Evolutionary conservation across 2,797 vertebrate species (phyloP).

Genomic region (Cuniculus paca): DNA sequence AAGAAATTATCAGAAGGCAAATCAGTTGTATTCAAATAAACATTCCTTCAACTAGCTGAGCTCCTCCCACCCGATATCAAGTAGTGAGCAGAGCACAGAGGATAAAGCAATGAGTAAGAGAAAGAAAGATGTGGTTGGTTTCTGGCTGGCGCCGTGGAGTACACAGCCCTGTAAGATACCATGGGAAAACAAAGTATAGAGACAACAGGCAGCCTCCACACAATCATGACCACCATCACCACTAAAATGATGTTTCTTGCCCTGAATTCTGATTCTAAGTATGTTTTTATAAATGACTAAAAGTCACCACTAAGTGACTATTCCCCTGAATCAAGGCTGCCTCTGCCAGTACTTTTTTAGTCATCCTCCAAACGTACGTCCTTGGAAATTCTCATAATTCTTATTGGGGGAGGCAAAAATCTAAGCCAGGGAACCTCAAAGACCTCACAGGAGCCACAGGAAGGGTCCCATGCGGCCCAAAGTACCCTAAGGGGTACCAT

Average conservation of each 20-base stretch:
- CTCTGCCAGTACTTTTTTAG: neutral
- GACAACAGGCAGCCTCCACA: neutral
- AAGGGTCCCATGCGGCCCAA: neutral
- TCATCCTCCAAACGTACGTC: neutral
- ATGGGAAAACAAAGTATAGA: neutral
- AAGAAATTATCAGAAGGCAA: slow-evolving; percentile 36
- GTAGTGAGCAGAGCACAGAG: neutral
- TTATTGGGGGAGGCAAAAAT: neutral
- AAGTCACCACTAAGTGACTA: neutral
- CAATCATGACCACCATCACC: neutral
- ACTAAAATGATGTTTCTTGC: neutral
- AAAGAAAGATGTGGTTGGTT: neutral
- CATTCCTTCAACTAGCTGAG: slow-evolving; percentile 18
- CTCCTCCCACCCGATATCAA: neutral
- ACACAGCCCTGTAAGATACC: neutral
- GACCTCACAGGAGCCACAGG: neutral
- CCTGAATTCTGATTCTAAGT: neutral
- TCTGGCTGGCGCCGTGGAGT: neutral
- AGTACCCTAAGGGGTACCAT: neutral
- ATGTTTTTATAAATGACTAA: neutral
- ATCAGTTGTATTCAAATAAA: neutral
- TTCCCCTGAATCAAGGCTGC: neutral
- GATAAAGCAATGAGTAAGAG: neutral
- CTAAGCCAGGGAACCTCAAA: neutral
- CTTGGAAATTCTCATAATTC: slow-evolving; percentile 10